These are phyloP conservation scores for Protonemura montana DNA, from an alignment of 2,888 invertebrate genomes.

Conservation along the genomic window DNA sequence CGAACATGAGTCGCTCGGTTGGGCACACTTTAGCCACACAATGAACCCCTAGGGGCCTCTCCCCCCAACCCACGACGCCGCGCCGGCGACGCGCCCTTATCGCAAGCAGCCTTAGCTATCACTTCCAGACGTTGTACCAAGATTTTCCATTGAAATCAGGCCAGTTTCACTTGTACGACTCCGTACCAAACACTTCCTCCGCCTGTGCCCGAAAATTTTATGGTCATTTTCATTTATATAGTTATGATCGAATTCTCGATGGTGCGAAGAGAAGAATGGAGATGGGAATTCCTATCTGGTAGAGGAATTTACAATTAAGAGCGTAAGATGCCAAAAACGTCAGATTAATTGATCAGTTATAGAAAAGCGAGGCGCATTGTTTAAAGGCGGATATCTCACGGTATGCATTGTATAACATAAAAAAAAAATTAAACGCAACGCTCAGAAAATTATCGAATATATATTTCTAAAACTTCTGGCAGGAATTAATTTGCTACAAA, in stretches of 20 bases:
- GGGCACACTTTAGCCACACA: slow-evolving; percentile 41
- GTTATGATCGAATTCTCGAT: slow-evolving; percentile 33
- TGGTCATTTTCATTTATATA: slow-evolving; percentile 24
- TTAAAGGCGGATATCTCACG: background rate
- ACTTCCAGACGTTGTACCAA: slow-evolving; percentile 35
- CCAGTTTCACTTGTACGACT: slow-evolving; percentile 40
- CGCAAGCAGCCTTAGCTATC: slow-evolving; percentile 29
- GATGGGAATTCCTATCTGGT: slow-evolving; percentile 23
- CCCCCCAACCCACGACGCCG: background rate
- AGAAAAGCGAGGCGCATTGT: background rate
- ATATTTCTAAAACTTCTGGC: background rate
- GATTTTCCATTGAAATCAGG: slow-evolving; percentile 39
- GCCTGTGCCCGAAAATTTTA: slow-evolving; percentile 30
- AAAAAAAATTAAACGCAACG: background rate
- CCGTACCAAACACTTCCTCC: slow-evolving; percentile 27
- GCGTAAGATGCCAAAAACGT: slow-evolving; percentile 13
- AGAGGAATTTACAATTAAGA: slow-evolving; percentile 31
- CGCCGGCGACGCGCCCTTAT: slow-evolving; percentile 30
- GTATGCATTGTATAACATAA: background rate
- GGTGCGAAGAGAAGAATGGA: slow-evolving; percentile 22
- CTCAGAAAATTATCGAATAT: background rate
- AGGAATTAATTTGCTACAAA: background rate
- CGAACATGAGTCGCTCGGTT: slow-evolving; percentile 35
- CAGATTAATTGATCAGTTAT: slow-evolving; percentile 19
- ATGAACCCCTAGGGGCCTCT: slow-evolving; percentile 36